Evolutionary conservation across 2,113 vertebrate species (phyloP).

Genomic region (Mixornis gularis): DNA sequence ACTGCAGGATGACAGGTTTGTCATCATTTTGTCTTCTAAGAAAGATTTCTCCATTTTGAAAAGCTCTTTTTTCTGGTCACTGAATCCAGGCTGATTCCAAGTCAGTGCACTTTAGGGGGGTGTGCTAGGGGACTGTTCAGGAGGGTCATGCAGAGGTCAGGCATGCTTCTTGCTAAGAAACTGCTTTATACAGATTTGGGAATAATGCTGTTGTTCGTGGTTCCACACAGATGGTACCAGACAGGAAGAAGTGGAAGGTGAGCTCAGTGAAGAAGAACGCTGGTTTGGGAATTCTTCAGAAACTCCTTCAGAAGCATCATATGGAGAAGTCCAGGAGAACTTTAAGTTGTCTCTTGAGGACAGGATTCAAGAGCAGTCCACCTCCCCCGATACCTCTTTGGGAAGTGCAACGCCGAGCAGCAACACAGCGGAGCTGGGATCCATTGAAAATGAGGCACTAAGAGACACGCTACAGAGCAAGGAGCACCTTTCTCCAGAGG

Average conservation of each 20-base stretch:
- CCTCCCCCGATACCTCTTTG: constrained; percentile 87
- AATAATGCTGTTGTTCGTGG: constrained; percentile 61
- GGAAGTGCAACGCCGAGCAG: constrained; percentile 91
- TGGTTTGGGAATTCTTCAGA: constrained; percentile 96
- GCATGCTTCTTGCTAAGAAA: not conserved
- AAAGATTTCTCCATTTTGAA: not conserved
- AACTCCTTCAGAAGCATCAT: constrained; percentile 94
- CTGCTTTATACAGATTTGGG: not conserved
- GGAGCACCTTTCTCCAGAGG: constrained; percentile 88
- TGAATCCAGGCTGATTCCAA: not conserved
- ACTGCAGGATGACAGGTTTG: not conserved
- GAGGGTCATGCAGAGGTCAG: not conserved
- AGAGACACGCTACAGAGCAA: constrained; percentile 78
- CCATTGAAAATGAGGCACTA: constrained; percentile 76
- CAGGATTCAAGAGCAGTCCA: constrained; percentile 80
- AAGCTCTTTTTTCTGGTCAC: not conserved
- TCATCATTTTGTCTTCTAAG: not conserved
- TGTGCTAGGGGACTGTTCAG: not conserved
- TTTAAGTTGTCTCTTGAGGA: constrained; percentile 83
- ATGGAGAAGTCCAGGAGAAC: constrained; percentile 92
- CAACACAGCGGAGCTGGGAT: constrained; percentile 84
- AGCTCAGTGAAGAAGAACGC: constrained; percentile 87
- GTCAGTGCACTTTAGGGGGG: not conserved
- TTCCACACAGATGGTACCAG: constrained; percentile 86
- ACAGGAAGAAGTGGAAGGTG: constrained; percentile 84